phyloP scores from a whole-genome alignment of 2,888 invertebrate species.

The Zygothrica quintamaculata region DNA sequence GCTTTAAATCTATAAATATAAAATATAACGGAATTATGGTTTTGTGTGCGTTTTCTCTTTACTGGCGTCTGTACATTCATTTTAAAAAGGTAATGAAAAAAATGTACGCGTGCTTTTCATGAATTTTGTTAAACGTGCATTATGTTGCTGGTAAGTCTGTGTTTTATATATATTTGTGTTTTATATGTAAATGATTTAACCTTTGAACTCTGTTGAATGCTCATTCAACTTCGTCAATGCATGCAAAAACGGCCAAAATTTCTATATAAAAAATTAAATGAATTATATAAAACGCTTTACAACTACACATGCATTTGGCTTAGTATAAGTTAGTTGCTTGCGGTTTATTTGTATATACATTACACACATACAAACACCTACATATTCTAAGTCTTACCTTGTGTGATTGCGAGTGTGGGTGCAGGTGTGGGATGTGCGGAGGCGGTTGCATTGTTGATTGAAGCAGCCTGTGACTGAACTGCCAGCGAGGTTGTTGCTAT shows the following conservation, averaged over 20 bases:
- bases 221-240: conserved; percentile 76
- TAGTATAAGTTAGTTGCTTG: no score
- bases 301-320: conserved; percentile 20
- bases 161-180: no score
- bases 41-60: no score
- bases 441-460: conserved; percentile 80
- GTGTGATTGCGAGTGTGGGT: conserved; percentile 91
- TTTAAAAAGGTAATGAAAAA: no score
- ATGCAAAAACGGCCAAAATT: conserved; percentile 78
- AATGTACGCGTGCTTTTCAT: background rate
- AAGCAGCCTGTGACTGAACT: conserved; percentile 54
- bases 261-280: conserved; percentile 58
- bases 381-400: conserved; percentile 78
- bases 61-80: no score
- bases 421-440: conserved; percentile 84
- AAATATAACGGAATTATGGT: no score
- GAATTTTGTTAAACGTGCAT: background rate
- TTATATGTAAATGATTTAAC: conserved; percentile 46
- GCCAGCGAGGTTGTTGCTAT: conserved; percentile 66
- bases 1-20: no score
- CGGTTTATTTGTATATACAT: no score
- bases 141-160: background rate
- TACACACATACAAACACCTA: no score
- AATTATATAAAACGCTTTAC: background rate
- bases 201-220: conserved; percentile 52